A percentile compares a stretch with the other conserved stretches of the same genome.
Evolutionary conservation across 2,888 invertebrate genomes (phyloP).

Genomic region (Panzeria rudis): DNA sequence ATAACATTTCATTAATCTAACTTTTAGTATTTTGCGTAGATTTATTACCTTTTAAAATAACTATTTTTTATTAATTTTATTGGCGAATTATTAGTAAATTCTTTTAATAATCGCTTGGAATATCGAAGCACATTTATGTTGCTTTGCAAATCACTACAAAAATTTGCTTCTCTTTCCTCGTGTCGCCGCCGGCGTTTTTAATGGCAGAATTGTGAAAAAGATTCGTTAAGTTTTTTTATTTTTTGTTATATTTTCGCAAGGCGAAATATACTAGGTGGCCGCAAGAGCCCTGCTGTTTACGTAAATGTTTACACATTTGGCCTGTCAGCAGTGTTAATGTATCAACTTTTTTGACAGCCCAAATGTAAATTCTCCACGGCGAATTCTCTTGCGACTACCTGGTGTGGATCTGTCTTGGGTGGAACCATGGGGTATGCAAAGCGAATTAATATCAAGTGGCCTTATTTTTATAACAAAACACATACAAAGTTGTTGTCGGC

Average conservation of each 20-base stretch:
- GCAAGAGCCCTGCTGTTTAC: too few species aligned
- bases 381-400: too few species aligned
- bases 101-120: slow-evolving; percentile 36
- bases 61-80: slow-evolving; percentile 26
- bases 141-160: slow-evolving; percentile 65
- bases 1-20: neutral
- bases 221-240: slow-evolving; percentile 68
- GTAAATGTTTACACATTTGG: too few species aligned
- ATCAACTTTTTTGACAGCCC: too few species aligned
- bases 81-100: slow-evolving; percentile 22
- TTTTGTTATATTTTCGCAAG: slow-evolving; percentile 23
- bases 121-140: slow-evolving; percentile 67
- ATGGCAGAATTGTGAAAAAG: slow-evolving; percentile 63
- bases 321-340: too few species aligned
- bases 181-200: slow-evolving; percentile 71
- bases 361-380: too few species aligned
- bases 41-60: slow-evolving; percentile 34
- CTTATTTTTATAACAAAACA: too few species aligned
- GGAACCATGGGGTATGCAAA: too few species aligned
- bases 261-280: neutral
- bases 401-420: too few species aligned
- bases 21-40: slow-evolving; percentile 5
- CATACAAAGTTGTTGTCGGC: too few species aligned
- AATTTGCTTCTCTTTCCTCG: slow-evolving; percentile 64
- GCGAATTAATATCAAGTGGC: too few species aligned